Base-by-base conservation (phyloP, 35 echinoderm and acorn worm genomes). In the Stichopus chloronotus region DNA sequence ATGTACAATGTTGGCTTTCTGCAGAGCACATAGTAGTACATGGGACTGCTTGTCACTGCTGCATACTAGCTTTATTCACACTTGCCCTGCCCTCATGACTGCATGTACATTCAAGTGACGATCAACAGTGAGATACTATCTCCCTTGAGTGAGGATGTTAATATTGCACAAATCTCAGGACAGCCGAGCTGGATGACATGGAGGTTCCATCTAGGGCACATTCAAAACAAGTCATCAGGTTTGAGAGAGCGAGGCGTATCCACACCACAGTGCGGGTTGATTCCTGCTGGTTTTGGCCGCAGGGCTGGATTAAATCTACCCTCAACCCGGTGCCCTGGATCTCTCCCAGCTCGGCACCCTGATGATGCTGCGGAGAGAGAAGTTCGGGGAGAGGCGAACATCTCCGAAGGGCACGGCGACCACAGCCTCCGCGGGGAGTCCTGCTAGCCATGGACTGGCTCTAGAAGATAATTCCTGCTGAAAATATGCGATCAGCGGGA, bases 251-350 rank as follows among this genome's bases (percentile, higher is more conserved):
- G 54, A 84, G 56, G 81, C 56, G 56, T 84, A 84, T 52, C 30
- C 56, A 55, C 56, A 84, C 53, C 81, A 56, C 30, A 7, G 8
- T 57, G 11, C 30, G 30, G 30, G 30, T 43, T 54, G 81, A 84
- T 14, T 57, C 81, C 81, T 56, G 81, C 81, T 57, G 81, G 52
- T 84, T 56, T 14, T 57, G 53, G 81, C 81, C 81, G 52, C 81
- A 56, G 81, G 81, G 81, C 81, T 84, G 81, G 81, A 84, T 84
- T 84, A 84, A 84, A 57, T 84, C 81, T 84, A 74, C 69, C 69
- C 69, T 20, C 22, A 61, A 74, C 19, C 17, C 69, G 7, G 22
- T 74, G 69, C 69, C 69, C 69, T 74, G 69, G 69, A 74, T 19
- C 76, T 78, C 78, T 30, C 52, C 78, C 43, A 5, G 9, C 17